Percentiles rank a stretch among this genome's conserved stretches.
These are phyloP conservation scores for Pseudochirops cupreus DNA, from an alignment of 2,797 vertebrate genomes.

Conservation along the genomic window DNA sequence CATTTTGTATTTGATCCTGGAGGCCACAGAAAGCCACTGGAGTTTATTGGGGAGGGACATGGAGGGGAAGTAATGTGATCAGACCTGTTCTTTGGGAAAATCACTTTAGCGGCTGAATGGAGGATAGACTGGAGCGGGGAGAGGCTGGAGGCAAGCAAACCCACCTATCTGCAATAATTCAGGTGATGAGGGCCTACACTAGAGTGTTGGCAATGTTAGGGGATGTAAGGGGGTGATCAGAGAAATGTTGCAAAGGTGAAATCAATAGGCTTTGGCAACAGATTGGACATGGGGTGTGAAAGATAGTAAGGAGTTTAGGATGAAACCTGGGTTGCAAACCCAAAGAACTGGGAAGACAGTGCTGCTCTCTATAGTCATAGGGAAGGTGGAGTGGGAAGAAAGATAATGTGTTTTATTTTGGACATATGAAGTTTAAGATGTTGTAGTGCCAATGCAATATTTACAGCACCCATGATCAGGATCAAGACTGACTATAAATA, in stretches of 20 bases:
- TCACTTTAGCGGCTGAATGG: neutral
- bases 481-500: no score
- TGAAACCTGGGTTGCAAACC: neutral
- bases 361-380: neutral
- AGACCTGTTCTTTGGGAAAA: neutral
- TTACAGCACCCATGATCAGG: no score
- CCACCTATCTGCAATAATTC: neutral
- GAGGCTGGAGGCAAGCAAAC: neutral
- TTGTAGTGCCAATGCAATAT: no score
- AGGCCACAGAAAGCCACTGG: neutral
- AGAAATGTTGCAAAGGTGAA: neutral
- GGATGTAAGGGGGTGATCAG: neutral
- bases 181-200: neutral
- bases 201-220: neutral
- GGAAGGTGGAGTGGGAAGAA: neutral
- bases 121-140: neutral
- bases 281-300: neutral
- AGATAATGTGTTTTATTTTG: neutral
- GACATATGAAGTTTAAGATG: neutral
- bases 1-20: neutral
- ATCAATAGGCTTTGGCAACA: neutral
- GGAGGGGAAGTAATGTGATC: neutral
- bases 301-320: neutral
- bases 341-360: neutral
- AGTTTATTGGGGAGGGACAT: neutral